A percentile compares a stretch with the other conserved stretches of the same genome.
These are phyloP conservation scores for Callimorpha dominula DNA, from an alignment of 2,888 invertebrate genomes.

Conservation along the genomic window DNA sequence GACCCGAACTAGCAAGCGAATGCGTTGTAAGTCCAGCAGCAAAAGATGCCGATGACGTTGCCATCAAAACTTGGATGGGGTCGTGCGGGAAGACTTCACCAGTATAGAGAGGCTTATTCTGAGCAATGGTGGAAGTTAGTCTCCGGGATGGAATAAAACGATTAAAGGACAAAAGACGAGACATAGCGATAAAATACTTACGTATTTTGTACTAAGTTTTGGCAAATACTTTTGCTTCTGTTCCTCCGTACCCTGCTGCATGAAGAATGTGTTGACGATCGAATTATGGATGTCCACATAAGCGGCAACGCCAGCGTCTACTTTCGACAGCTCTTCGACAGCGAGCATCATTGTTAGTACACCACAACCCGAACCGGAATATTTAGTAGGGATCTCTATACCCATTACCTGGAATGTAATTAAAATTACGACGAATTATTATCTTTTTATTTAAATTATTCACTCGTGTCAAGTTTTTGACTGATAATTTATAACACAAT, in stretches of 20 bases:
- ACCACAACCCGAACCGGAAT: slow-evolving; percentile 95
- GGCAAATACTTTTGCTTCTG: slow-evolving; percentile 97
- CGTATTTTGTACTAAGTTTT: slow-evolving; percentile 93
- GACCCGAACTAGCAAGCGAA: neutral
- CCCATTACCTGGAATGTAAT: slow-evolving; percentile 89
- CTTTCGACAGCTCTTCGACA: slow-evolving; percentile 97
- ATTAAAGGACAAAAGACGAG: neutral
- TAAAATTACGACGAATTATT: too few relatives aligned
- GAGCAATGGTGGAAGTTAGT: neutral
- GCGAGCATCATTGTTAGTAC: slow-evolving; percentile 96
- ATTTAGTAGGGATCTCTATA: slow-evolving; percentile 94
- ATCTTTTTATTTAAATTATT: too few relatives aligned
- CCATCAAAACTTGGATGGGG: too few relatives aligned
- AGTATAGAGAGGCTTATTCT: neutral
- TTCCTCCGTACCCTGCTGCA: slow-evolving; percentile 93
- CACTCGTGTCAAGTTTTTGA: too few relatives aligned
- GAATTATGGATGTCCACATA: slow-evolving; percentile 98
- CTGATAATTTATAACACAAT: too few relatives aligned
- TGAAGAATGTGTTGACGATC: slow-evolving; percentile 94
- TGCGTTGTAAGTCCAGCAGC: neutral
- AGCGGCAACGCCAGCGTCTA: slow-evolving; percentile 96
- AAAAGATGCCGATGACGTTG: neutral
- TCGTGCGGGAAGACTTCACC: neutral
- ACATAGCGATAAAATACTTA: slow-evolving; percentile 76
- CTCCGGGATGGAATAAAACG: neutral